Evolutionary conservation across 2,113 vertebrate genomes (phyloP).

Genomic region (Vidua chalybeata): DNA sequence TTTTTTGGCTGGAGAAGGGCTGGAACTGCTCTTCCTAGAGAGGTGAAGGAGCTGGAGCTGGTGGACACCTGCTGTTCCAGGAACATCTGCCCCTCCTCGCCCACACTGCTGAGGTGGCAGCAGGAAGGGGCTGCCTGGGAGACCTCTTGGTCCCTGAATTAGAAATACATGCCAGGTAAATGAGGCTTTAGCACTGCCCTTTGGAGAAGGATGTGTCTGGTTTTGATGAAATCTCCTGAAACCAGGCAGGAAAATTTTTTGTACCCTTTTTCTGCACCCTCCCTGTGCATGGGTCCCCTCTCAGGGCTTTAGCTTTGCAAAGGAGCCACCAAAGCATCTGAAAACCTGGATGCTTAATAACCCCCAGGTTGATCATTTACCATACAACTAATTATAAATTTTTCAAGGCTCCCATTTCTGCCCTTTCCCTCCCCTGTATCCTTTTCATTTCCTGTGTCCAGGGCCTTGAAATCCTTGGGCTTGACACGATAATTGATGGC

Average conservation of each 20-base stretch:
- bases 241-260: neutral
- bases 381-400: neutral
- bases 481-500: neutral
- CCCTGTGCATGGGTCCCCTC: neutral
- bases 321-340: neutral
- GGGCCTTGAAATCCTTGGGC: slow-evolving; percentile 3
- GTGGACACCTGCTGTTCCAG: neutral
- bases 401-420: neutral
- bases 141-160: neutral
- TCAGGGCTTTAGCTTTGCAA: neutral
- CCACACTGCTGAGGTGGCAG: neutral
- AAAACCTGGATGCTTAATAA: neutral
- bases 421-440: neutral
- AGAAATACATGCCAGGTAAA: neutral
- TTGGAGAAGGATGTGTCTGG: neutral
- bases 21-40: neutral
- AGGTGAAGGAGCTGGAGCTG: neutral
- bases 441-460: slow-evolving; percentile 34
- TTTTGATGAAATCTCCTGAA: neutral
- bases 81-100: neutral
- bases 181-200: neutral
- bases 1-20: neutral
- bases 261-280: neutral
- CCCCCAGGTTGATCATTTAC: neutral
- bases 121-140: neutral